phyloP scores from a whole-genome alignment of 2,113 vertebrate genomes.

The Ictalurus punctatus region DNA sequence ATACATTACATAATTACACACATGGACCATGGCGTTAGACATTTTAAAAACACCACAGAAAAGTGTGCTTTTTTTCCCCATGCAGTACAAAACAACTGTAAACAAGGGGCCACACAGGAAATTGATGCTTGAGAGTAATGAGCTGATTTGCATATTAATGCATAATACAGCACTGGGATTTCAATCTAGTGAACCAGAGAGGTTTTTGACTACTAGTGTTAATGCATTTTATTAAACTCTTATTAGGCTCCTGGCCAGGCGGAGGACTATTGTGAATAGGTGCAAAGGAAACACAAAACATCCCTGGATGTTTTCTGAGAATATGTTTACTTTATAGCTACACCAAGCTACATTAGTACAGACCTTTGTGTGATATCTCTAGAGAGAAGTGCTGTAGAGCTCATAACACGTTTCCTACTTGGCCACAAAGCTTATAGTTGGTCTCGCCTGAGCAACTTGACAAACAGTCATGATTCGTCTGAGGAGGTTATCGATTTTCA shows the following conservation, averaged over 20 bases:
- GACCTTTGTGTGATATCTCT: neutral
- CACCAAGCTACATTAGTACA: neutral
- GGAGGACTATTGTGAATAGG: neutral
- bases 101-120: neutral
- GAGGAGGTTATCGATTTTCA: slow-evolving; percentile 53
- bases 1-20: neutral
- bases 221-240: slow-evolving; percentile 8
- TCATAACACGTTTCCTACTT: slow-evolving; percentile 26
- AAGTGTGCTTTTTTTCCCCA: neutral
- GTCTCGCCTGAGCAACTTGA: slow-evolving; percentile 43
- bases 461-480: slow-evolving; percentile 49
- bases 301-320: neutral
- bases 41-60: too few relatives aligned
- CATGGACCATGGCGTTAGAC: neutral
- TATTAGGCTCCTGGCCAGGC: neutral
- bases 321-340: slow-evolving; percentile 14
- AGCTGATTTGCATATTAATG: slow-evolving; percentile 25
- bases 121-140: slow-evolving; percentile 16
- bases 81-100: neutral
- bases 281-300: neutral
- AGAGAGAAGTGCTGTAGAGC: slow-evolving; percentile 6
- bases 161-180: neutral
- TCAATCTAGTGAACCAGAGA: neutral
- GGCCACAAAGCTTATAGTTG: slow-evolving; percentile 39
- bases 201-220: slow-evolving; percentile 12